phyloP scores from a whole-genome alignment of 64 coral and sea anemone genomes.

The Dendronephthya gigantea region DNA sequence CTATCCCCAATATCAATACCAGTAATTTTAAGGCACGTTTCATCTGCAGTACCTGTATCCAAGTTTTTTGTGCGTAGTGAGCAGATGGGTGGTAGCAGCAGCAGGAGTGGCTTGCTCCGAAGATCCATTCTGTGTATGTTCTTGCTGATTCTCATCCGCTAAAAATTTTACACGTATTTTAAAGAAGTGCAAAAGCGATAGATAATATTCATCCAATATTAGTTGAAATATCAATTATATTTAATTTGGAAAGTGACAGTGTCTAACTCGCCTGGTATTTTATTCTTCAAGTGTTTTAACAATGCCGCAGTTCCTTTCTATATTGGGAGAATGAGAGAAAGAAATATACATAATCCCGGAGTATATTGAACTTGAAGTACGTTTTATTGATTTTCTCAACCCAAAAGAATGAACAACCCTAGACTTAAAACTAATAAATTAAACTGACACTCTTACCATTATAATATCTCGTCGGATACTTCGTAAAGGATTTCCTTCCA shows the following conservation, averaged over 20 bases:
- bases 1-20: no score
- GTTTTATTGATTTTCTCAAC: not conserved
- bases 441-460: constrained; percentile 61
- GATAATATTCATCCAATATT: not conserved
- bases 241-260: not conserved
- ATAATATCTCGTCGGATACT: constrained; percentile 76
- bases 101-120: constrained; percentile 1
- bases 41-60: constrained; percentile 51
- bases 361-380: not conserved
- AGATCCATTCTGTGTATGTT: not conserved
- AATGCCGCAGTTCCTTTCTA: constrained; percentile 87
- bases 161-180: not conserved
- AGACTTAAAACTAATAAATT: no score
- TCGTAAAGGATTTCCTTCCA: constrained; percentile 77
- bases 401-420: no score
- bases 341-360: not conserved
- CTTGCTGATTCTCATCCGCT: not conserved
- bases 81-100: constrained; percentile 50
- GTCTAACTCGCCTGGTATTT: constrained; percentile 58
- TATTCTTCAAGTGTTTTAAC: constrained; percentile 66
- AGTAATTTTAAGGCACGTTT: no score
- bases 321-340: not conserved
- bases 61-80: constrained; percentile 62
- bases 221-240: not conserved
- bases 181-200: no score